Base-by-base conservation (phyloP, 2,888 invertebrate species). In the Lasioglossum pauxillum region DNA sequence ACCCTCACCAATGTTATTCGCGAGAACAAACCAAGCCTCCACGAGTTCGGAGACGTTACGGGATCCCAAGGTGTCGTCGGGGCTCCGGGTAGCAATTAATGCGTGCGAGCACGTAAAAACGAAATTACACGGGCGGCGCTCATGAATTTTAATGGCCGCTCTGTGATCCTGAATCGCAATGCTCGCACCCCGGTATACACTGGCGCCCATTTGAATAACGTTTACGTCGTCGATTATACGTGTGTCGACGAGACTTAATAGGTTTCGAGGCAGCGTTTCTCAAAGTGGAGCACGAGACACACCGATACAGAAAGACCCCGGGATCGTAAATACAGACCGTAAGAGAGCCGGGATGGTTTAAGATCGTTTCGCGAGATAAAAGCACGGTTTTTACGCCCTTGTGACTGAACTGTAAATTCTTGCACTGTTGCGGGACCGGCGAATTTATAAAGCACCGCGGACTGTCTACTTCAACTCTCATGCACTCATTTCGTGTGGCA, bases 141-240 rank as follows among this genome's bases (percentile, higher is more conserved):
- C 84, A 79, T 85, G 84, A 85, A 85, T 85, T 75, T 85, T 83
- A 83, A 85, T 83, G 83, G 35, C 64, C 1, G 49, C 57, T 23
- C 71, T 69, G 77, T 64, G 84, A 84, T 84, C 83, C 78, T 44
- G 84, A 85, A 79, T 85, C 83, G 83, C 71, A 75, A 85, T 84
- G 83, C 76, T n/a, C 74, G 49, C 64, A 16, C 16, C 64, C 31
- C 75, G 67, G 77, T 82, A 74, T 82, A 82, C 75, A 81, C 41
- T 31, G 49, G 19, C 31, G 27, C 38, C 46, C 84, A 78, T 84
- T 84, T 84, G 84, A 84, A 84, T 84, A 83, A 78, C 78, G 83
- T 73, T 83, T 82, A 73, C 82, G 72, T 64, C 82, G 75, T 73
- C 82, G 76, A 82, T 82, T 83, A 83, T 83, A 73, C 82, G 82